Percentiles rank a stretch among this genome's conserved stretches.
Evolutionary conservation across 2,888 invertebrate genomes (phyloP).

Genomic region (Hypselothyrea guttata): DNA sequence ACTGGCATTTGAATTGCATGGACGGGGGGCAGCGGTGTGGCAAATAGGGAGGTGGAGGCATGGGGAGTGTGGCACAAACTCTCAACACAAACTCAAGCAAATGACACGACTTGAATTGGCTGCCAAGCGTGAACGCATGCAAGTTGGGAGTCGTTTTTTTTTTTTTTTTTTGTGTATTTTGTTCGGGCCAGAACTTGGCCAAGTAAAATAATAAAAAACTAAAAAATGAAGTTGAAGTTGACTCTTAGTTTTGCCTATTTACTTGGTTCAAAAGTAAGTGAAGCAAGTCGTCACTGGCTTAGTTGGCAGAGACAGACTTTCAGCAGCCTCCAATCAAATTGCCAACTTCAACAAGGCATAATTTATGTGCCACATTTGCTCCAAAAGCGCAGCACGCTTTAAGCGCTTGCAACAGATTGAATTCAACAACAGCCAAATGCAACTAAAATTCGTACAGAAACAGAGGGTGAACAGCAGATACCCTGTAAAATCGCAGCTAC

Average conservation of each 20-base stretch:
- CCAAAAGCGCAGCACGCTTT: conserved; percentile 28
- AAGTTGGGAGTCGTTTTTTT: conserved; percentile 42
- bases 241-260: conserved; percentile 33
- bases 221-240: conserved; percentile 31
- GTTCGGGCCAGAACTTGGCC: conserved; percentile 57
- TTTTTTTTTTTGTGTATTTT: no score
- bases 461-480: not conserved
- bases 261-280: conserved; percentile 24
- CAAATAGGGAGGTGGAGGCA: not conserved
- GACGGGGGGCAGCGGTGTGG: no score
- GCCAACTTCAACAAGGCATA: conserved; percentile 56
- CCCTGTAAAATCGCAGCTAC: not conserved
- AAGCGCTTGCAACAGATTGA: conserved; percentile 51
- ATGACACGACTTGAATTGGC: conserved; percentile 75
- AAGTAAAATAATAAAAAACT: conserved; percentile 31
- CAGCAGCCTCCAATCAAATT: conserved; percentile 63
- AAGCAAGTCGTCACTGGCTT: conserved; percentile 24
- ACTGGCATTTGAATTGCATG: conserved; percentile 74
- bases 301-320: conserved; percentile 1
- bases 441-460: not conserved
- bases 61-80: conserved; percentile 27
- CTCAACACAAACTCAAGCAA: conserved; percentile 76
- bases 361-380: conserved; percentile 56
- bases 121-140: conserved; percentile 76
- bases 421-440: conserved; percentile 14